Evolutionary conservation across 2,113 vertebrate species (phyloP), one percentile per base, ranked within the genome.

Genomic region (Ammodytes marinus): DNA sequence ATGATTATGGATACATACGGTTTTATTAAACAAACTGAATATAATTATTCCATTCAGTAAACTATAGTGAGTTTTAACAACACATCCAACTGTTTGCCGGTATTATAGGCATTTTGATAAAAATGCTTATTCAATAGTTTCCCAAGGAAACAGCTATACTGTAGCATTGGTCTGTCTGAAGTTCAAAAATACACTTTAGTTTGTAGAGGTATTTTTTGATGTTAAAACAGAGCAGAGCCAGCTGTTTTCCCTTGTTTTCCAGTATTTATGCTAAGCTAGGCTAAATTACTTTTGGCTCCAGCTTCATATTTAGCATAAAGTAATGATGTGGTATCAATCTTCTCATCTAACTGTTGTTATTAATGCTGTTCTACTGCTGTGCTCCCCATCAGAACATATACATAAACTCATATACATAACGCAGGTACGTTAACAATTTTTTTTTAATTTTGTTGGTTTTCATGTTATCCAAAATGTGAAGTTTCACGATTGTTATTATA

Each of bases 251-350:
- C 4, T 3, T 35, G 19, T 6, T 12, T n/a, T 73, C 17, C 7
- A 59, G 43, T 37, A 4, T 17, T 37, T 11, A 63, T 40, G 76
- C 42, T 79, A 79, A 50, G 49, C 27, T 19, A 63, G 39, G 76
- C 49, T 79, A 63, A 69, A 45, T 4, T 17, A 13, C 42, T 39
- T 11, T 6, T 40, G 42, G 19, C 40, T 75, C 13, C 27, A 8
- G 50, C 39, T 37, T 27, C 39, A 54, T 54, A 54, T 43, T 19
- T 27, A 46, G n/a, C 40, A 10, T 7, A 50, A 8, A 52, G 14
- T 12, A 3, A 68, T n/a, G n/a, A n/a, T n/a, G 65, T 17, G 8
- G 3, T 35, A 54, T 45, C n/a, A 58, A 58, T 58, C 27, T 50
- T 37, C 45, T 27, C 61, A 65, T 8, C 43, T 10, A n/a, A n/a